phyloP scores from a whole-genome alignment of 2,113 vertebrate species.

The Neodontobutis hainanensis region DNA sequence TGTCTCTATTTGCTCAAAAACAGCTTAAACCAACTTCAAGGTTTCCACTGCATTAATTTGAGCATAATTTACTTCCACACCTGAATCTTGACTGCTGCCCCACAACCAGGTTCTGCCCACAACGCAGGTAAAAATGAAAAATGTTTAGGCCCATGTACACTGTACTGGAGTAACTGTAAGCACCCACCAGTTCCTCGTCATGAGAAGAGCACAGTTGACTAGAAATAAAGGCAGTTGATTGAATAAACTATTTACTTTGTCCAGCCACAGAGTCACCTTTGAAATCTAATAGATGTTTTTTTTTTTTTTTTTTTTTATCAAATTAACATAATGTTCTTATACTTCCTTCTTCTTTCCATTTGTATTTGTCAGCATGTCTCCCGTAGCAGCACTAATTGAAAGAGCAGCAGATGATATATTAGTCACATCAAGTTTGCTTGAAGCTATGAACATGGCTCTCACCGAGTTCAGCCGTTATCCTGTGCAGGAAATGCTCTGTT shows the following conservation, averaged over 20 bases:
- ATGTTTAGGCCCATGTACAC: no score
- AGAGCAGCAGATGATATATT: slow-evolving; percentile 22
- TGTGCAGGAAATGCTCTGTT: slow-evolving; percentile 9
- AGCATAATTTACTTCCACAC: no score
- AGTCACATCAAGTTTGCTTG: slow-evolving; percentile 9
- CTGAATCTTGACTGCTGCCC: no score
- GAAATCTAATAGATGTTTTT: slow-evolving; percentile 15
- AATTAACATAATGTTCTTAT: neutral
- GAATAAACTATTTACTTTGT: slow-evolving; percentile 37
- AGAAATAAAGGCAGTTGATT: slow-evolving; percentile 28
- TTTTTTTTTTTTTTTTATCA: slow-evolving; percentile 4
- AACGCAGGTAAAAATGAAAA: no score
- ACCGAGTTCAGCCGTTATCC: slow-evolving; percentile 1
- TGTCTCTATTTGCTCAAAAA: no score
- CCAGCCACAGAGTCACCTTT: neutral
- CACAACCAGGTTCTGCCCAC: no score
- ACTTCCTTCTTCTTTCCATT: slow-evolving; percentile 15
- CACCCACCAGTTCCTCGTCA: no score
- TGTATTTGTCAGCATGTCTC: slow-evolving; percentile 18
- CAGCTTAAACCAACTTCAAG: no score
- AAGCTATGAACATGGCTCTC: slow-evolving; percentile 20
- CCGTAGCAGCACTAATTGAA: slow-evolving; percentile 7
- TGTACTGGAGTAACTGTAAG: no score
- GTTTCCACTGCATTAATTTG: no score
- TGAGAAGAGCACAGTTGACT: no score